Conservation (phyloP, 2,797 vertebrate genomes). For the Garrulus glandarius region DNA sequence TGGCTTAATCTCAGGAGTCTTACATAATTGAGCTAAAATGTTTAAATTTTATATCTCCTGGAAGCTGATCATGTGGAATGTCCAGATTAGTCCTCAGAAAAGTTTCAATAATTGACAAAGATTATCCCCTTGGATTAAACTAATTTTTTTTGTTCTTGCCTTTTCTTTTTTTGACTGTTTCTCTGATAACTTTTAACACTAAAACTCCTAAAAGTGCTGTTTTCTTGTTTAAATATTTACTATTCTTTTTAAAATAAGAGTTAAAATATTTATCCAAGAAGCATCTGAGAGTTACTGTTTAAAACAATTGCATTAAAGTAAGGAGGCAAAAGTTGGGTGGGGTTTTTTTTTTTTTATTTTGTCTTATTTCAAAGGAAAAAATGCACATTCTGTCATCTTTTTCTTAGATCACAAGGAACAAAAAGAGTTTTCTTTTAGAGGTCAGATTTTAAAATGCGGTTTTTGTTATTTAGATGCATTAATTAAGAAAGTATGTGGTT, state of each 20-base stretch:
- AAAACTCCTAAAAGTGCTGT: not conserved
- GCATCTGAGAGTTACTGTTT: not conserved
- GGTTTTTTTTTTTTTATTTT: not conserved
- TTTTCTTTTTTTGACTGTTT: not conserved
- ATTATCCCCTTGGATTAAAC: not conserved
- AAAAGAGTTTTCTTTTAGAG: not conserved
- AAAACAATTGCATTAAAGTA: not conserved
- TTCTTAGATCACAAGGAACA: not conserved
- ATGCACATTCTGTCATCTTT: not conserved
- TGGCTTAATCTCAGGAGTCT: not conserved
- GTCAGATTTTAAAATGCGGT: not conserved
- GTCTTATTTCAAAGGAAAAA: not conserved
- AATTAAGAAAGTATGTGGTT: not conserved
- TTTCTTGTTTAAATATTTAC: not conserved
- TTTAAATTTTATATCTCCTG: not conserved
- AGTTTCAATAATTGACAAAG: not conserved
- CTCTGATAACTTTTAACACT: not conserved
- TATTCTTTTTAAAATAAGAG: not conserved
- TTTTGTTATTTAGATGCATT: not conserved
- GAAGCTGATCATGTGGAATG: not conserved
- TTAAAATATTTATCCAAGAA: not conserved
- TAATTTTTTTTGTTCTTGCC: not conserved
- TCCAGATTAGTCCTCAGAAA: not conserved
- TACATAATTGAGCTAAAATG: not conserved
- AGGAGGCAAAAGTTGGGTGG: not conserved